Base-by-base conservation (phyloP, 1,140 invertebrate genomes). In the Bombus soroeensis region DNA sequence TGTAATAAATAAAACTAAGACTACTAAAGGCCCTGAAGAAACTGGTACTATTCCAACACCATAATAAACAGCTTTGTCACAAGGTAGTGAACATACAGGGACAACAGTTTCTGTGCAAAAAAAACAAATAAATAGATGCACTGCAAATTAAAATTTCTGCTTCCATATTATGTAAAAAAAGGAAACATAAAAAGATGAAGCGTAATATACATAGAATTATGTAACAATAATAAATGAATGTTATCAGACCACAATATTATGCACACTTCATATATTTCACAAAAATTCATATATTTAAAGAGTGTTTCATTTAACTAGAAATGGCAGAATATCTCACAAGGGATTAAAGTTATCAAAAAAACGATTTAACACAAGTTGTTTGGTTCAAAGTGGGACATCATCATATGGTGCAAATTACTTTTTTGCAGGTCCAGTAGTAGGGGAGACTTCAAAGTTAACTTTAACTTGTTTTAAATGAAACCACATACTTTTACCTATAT, bases 61-160 rank as follows among this genome's bases (percentile, higher is more conserved):
- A 92, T 96, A 97, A 78, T 96, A 79, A 79, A 79, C 95, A 75
- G 96, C 96, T 95, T 97, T 97, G 64, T 97, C 97, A 96, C 98
- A 99, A 92, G 98, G n/a, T n/a, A n/a, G n/a, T n/a, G n/a, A n/a
- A n/a, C n/a, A n/a, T 91, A 98, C 97, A 84, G 98, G 98, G 85
- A 98, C 98, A 93, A 98, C 97, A 74, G 98, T 98, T 96, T 98
- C 98, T 98, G 96, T 92, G 94, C 93, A 95, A 94, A 94, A 86
- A 94, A 93, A 94, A 79, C 91, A 62, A 90, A 88, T 1, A 66
- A 64, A 80, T 43, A 13, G n/a, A 73, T 57, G 15, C 47, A 34
- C 10, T 32, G 34, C 6, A 68, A 47, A 47, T 53, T 5, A 72
- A 59, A 66, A 47, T 34, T 15, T 13, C 9, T n/a, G n/a, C 47